Evolutionary conservation across 1,140 invertebrate species (phyloP), one percentile per base, ranked within the genome.

Genomic region (Bombus vancouverensis): DNA sequence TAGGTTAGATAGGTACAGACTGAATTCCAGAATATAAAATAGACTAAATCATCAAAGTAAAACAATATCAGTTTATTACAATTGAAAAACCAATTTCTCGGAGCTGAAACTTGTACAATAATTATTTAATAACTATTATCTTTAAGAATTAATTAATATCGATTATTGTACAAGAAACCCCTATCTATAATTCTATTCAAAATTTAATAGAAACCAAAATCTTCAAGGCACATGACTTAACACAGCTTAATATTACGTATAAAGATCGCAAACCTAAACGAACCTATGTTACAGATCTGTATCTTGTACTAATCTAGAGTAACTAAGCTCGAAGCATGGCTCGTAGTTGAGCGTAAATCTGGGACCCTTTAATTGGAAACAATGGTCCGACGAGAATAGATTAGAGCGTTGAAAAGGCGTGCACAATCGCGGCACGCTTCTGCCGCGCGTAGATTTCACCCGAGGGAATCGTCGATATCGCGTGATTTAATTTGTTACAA

Each of bases 401-500:
- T 53, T 70, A 44, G 42, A 57, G 42, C 80, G 79, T 77, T 83
- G 71, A 90, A 88, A 88, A 88, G 89, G 71, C 86, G 81, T 71
- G 71, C 78, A 75, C 81, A 87, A 90, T 90, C 88, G 78, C 57
- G 85, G 85, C 89, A 85, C 89, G 79, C 87, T 81, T 83, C 71
- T n/a, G 66, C 70, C 87, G 44, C 70, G 59, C 78, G 88, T 81
- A 76, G 85, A 90, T 88, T 90, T 70, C 81, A 71, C 70, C 86
- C 87, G 83, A 91, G 90, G 87, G 88, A 92, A 88, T 87, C 81
- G 78, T 90, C 88, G 89, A 91, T 87, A 90, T 90, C 84, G 92
- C 90, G 89, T 92, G 94, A 94, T 94, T 94, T 94, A 94, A 94
- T 95, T 95, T 92, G 92, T 92, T 90, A 89, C 92, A 94, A 94